phyloP scores from a whole-genome alignment of 2,113 vertebrate species.

The Acanthochromis polyacanthus region DNA sequence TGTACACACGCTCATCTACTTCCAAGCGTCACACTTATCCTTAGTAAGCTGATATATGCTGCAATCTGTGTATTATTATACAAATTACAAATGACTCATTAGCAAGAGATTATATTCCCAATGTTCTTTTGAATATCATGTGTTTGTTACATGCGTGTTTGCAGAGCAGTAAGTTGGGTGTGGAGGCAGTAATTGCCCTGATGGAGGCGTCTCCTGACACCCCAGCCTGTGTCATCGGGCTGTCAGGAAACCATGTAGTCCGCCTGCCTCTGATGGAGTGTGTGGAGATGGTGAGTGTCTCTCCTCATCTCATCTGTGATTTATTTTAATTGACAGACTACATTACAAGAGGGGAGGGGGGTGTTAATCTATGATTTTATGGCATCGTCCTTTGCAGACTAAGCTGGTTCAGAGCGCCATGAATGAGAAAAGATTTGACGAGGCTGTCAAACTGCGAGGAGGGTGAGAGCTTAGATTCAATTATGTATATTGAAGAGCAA shows the following conservation, averaged over 20 bases:
- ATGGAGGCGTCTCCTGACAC: slow-evolving; percentile 92
- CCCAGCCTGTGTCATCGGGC: slow-evolving; percentile 92
- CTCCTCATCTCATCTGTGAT: neutral
- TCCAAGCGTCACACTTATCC: neutral
- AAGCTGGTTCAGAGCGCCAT: slow-evolving; percentile 96
- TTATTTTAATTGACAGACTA: neutral
- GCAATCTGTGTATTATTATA: neutral
- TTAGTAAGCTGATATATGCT: neutral
- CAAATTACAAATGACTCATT: neutral
- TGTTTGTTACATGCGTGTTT: neutral
- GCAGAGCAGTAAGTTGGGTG: slow-evolving; percentile 95
- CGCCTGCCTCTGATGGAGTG: slow-evolving; percentile 95
- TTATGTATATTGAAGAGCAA: neutral
- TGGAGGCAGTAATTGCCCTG: slow-evolving; percentile 94
- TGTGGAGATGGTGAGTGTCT: slow-evolving; percentile 90
- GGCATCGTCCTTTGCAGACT: slow-evolving; percentile 71
- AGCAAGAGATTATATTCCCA: no score
- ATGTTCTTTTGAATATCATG: neutral
- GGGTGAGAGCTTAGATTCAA: slow-evolving; percentile 81
- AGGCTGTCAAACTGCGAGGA: slow-evolving; percentile 93
- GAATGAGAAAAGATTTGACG: slow-evolving; percentile 93
- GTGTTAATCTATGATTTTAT: neutral
- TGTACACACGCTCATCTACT: no score
- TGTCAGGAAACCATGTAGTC: slow-evolving; percentile 92
- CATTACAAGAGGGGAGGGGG: neutral